These are phyloP conservation scores for Cephalopholis sonnerati DNA, from an alignment of 2,113 vertebrate species.

Conservation along the genomic window DNA sequence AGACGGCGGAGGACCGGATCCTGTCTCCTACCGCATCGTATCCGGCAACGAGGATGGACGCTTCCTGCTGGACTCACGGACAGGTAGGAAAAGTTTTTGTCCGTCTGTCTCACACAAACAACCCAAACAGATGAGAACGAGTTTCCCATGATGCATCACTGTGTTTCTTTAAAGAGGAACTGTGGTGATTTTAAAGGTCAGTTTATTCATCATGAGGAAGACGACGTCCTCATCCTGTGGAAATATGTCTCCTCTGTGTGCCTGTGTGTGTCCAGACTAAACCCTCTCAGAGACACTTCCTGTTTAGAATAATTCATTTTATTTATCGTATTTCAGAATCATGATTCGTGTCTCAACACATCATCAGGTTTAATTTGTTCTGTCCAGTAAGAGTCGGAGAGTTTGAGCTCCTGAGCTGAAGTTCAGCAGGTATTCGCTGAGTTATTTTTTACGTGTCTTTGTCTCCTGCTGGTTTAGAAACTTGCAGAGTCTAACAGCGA, in stretches of 20 bases:
- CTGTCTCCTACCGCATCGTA: slow-evolving; percentile 87
- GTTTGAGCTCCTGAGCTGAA: not conserved
- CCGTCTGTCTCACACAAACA: not conserved
- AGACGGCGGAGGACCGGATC: slow-evolving; percentile 80
- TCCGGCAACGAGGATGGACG: slow-evolving; percentile 90
- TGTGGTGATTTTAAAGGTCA: not conserved
- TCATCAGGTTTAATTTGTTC: too few species aligned
- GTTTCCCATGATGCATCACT: not conserved
- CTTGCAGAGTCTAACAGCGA: not conserved
- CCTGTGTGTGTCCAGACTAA: too few species aligned
- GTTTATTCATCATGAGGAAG: not conserved
- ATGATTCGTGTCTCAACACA: too few species aligned
- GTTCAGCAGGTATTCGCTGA: not conserved
- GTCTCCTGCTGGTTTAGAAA: not conserved
- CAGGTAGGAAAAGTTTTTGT: slow-evolving; percentile 83
- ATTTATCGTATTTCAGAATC: too few species aligned
- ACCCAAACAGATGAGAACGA: too few species aligned
- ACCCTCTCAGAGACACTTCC: too few species aligned
- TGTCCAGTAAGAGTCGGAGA: too few species aligned
- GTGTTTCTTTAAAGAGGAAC: not conserved
- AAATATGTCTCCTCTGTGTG: not conserved
- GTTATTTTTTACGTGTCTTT: not conserved
- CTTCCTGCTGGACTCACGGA: slow-evolving; percentile 88
- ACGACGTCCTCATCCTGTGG: not conserved
- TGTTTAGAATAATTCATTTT: too few species aligned